Percentiles rank a stretch among this genome's conserved stretches.
Evolutionary conservation across 2,113 vertebrate species (phyloP).

Genomic region (Hypomesus transpacificus): DNA sequence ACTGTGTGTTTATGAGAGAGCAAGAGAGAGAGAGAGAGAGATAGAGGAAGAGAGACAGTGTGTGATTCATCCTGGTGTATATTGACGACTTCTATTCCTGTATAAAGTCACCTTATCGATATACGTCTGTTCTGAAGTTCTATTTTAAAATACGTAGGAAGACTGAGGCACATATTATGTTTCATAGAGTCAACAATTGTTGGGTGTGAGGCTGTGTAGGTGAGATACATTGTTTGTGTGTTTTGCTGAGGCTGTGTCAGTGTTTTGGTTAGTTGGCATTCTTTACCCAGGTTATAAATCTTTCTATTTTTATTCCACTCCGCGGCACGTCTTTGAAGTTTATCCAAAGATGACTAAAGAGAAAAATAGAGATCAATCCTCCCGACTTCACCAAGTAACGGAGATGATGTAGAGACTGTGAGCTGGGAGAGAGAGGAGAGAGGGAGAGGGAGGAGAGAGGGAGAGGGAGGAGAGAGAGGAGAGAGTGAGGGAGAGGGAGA

Average conservation of each 20-base stretch:
- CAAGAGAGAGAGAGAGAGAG: background rate
- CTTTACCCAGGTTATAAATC: constrained; percentile 53
- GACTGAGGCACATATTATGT: background rate
- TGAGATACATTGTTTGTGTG: background rate
- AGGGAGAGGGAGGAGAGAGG: constrained; percentile 9
- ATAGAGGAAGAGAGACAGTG: background rate
- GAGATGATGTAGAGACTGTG: constrained; percentile 23
- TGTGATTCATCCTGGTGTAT: too few relatives aligned
- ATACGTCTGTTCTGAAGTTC: background rate
- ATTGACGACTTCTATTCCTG: too few relatives aligned
- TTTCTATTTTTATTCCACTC: constrained; percentile 60
- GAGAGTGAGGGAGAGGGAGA: too few relatives aligned
- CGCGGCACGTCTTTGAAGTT: constrained; percentile 51
- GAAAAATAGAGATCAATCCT: constrained; percentile 38
- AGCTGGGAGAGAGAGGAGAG: background rate
- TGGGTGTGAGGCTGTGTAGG: background rate
- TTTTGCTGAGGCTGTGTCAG: constrained; percentile 26
- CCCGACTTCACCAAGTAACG: constrained; percentile 32
- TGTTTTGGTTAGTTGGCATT: constrained; percentile 48
- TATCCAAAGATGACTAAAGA: constrained; percentile 48
- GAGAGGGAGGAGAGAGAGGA: too few relatives aligned
- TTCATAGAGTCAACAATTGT: background rate
- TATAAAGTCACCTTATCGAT: background rate
- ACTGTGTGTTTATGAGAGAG: background rate
- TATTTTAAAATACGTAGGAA: background rate